phyloP scores from a whole-genome alignment of 2,113 vertebrate species.

The Vidua chalybeata region DNA sequence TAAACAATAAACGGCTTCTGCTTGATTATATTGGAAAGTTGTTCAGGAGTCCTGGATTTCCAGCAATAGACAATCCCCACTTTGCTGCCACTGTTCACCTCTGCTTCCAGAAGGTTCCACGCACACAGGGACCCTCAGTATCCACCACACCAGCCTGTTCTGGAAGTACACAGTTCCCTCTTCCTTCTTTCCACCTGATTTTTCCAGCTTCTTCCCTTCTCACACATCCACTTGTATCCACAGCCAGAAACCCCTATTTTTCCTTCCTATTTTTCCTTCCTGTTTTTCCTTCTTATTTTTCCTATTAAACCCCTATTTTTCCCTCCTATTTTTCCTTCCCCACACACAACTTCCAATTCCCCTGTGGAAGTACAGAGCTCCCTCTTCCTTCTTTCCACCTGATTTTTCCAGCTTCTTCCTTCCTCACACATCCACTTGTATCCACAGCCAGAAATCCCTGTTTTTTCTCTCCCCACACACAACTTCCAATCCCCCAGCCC shows the following conservation, averaged over 20 bases:
- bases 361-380: not conserved
- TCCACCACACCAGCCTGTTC: not conserved
- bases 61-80: not conserved
- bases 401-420: not conserved
- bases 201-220: not conserved
- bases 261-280: no score
- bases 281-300: no score
- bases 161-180: not conserved
- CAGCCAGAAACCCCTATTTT: no score
- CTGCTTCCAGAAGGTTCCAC: not conserved
- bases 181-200: not conserved
- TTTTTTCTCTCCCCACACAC: not conserved
- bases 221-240: rapidly evolving
- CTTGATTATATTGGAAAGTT: not conserved
- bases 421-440: not conserved
- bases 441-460: not conserved
- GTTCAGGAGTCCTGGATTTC: not conserved
- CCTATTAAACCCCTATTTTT: not conserved
- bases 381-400: not conserved
- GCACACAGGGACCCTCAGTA: not conserved
- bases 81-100: not conserved
- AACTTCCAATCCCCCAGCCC: not conserved
- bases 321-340: not conserved
- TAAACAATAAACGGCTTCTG: not conserved
- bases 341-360: not conserved